phyloP scores from a whole-genome alignment of 1,140 invertebrate species.

The Bombus difficillimus region DNA sequence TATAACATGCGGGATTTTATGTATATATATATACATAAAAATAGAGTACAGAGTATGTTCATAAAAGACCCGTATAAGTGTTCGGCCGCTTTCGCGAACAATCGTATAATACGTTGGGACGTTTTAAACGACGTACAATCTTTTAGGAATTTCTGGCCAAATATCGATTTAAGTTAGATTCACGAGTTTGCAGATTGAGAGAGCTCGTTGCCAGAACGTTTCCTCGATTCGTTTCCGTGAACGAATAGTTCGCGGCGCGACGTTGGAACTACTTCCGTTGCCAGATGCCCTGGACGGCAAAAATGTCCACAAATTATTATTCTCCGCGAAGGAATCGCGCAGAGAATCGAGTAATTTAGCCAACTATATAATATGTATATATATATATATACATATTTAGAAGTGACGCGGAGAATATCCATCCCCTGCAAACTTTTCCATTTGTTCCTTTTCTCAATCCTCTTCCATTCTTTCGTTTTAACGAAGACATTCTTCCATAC shows the following conservation, averaged over 20 bases:
- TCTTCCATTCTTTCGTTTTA: no score
- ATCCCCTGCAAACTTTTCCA: neutral
- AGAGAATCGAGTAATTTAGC: neutral
- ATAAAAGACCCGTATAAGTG: no score
- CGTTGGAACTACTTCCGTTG: conserved; percentile 6
- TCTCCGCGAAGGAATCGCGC: neutral
- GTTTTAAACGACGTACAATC: neutral
- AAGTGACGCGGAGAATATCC: neutral
- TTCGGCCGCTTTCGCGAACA: no score
- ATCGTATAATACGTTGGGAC: neutral
- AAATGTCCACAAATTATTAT: conserved; percentile 3
- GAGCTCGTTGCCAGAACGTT: conserved; percentile 5
- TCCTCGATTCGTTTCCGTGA: conserved; percentile 5
- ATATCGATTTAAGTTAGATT: conserved; percentile 1
- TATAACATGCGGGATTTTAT: neutral
- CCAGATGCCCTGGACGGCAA: neutral
- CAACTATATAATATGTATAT: neutral
- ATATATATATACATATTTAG: neutral
- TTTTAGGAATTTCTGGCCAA: neutral
- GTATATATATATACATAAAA: neutral
- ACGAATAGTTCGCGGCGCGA: conserved; percentile 1
- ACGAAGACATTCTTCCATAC: neutral
- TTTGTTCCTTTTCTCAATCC: neutral
- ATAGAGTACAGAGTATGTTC: no score
- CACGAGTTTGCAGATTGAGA: neutral